A percentile compares a stretch with the other conserved stretches of the same genome.
phyloP scores from a whole-genome alignment of 2,888 invertebrate species.

The Phyllotreta cruciferae region DNA sequence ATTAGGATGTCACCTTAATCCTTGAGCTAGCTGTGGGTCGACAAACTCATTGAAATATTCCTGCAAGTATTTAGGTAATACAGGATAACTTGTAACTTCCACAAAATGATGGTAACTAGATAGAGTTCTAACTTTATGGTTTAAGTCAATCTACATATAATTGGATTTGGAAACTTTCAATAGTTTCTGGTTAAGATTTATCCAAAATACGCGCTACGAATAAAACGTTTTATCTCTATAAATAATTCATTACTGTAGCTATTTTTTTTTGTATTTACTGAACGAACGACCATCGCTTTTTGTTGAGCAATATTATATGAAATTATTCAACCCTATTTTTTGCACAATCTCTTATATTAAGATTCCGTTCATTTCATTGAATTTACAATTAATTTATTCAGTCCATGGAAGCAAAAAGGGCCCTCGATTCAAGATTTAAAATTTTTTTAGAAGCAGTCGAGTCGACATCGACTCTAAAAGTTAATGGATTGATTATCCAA shows the following conservation, averaged over 20 bases:
- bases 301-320: background rate
- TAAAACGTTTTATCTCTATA: no score
- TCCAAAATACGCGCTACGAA: background rate
- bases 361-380: constrained; percentile 6
- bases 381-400: constrained; percentile 20
- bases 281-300: no score
- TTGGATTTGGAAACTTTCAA: constrained; percentile 21
- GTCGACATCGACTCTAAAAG: constrained; percentile 15
- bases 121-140: constrained; percentile 35
- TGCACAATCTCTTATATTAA: constrained; percentile 10
- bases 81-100: constrained; percentile 28
- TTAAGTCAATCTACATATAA: constrained; percentile 27
- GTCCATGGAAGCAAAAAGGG: constrained; percentile 7
- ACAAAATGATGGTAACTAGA: constrained; percentile 28
- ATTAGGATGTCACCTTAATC: constrained; percentile 50
- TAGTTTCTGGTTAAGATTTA: constrained; percentile 15
- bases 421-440: constrained; percentile 14
- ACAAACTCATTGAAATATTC: constrained; percentile 38
- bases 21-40: constrained; percentile 38
- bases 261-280: no score
- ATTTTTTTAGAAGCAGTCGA: constrained; percentile 3
- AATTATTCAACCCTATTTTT: background rate
- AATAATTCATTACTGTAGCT: no score
- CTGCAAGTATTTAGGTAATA: constrained; percentile 34
- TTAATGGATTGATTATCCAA: constrained; percentile 19